A percentile compares a stretch with the other conserved stretches of the same genome.
phyloP scores from a whole-genome alignment of 2,888 invertebrate species.

The Pegoplata infirma region DNA sequence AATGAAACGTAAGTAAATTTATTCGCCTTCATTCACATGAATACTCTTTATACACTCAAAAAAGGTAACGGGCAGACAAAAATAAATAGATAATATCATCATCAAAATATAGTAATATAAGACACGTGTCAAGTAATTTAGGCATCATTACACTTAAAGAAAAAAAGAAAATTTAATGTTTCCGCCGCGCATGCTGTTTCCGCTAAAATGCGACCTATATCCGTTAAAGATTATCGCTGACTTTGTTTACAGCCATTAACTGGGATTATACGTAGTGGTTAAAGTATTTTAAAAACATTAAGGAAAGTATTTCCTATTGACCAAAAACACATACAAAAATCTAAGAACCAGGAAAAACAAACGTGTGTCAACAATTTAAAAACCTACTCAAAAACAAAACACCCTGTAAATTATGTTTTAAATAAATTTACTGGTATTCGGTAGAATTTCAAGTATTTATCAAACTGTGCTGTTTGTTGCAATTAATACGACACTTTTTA shows the following conservation, averaged over 20 bases:
- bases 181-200: constrained; percentile 75
- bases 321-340: constrained; percentile 11
- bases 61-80: constrained; percentile 24
- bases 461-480: constrained; percentile 37
- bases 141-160: constrained; percentile 59
- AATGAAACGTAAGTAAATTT: constrained; percentile 55
- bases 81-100: constrained; percentile 10
- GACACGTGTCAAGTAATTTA: constrained; percentile 53
- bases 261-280: constrained; percentile 32
- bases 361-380: constrained; percentile 47
- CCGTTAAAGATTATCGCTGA: constrained; percentile 60
- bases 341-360: constrained; percentile 6
- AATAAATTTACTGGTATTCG: background rate
- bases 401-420: constrained; percentile 32
- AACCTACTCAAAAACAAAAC: constrained; percentile 20
- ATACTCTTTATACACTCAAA: background rate
- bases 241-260: constrained; percentile 41
- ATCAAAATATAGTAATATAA: constrained; percentile 52
- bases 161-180: constrained; percentile 70
- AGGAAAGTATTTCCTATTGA: constrained; percentile 38
- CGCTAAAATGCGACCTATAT: constrained; percentile 60
- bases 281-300: constrained; percentile 52
- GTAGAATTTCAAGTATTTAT: constrained; percentile 15
- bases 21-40: background rate
- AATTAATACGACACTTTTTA: constrained; percentile 69